Evolutionary conservation across 2,888 invertebrate genomes (phyloP).

Genomic region (Nysson spinosus): DNA sequence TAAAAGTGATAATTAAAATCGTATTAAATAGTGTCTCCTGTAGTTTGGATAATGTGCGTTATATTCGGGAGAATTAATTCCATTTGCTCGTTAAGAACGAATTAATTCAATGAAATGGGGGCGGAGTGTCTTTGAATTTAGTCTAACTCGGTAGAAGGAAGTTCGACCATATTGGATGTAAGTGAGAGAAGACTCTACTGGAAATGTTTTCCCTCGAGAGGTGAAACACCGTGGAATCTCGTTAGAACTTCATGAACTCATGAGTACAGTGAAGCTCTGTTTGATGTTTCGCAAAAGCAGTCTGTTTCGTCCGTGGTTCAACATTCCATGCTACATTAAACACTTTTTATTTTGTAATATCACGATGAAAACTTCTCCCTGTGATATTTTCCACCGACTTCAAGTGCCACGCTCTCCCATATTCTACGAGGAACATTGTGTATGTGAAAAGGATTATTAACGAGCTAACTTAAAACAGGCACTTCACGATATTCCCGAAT

Average conservation of each 20-base stretch:
- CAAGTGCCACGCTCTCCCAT: no score
- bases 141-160: no score
- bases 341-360: not conserved
- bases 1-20: no score
- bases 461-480: no score
- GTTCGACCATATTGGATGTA: constrained; percentile 2
- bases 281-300: constrained; percentile 29
- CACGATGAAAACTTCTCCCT: not conserved
- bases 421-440: no score
- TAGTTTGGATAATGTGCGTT: not conserved
- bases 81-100: no score
- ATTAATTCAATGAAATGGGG: no score
- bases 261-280: constrained; percentile 16
- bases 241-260: constrained; percentile 40
- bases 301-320: constrained; percentile 5
- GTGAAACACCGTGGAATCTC: constrained; percentile 33
- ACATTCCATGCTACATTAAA: constrained; percentile 4
- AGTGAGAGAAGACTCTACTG: not conserved
- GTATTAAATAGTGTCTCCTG: no score
- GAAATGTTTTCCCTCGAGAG: constrained; percentile 11
- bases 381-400: constrained; percentile 3
- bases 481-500: no score
- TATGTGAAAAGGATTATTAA: no score
- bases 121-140: no score
- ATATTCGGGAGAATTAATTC: not conserved